Base-by-base conservation (phyloP, 2,888 invertebrate species). In the Oscheius sp. region DNA sequence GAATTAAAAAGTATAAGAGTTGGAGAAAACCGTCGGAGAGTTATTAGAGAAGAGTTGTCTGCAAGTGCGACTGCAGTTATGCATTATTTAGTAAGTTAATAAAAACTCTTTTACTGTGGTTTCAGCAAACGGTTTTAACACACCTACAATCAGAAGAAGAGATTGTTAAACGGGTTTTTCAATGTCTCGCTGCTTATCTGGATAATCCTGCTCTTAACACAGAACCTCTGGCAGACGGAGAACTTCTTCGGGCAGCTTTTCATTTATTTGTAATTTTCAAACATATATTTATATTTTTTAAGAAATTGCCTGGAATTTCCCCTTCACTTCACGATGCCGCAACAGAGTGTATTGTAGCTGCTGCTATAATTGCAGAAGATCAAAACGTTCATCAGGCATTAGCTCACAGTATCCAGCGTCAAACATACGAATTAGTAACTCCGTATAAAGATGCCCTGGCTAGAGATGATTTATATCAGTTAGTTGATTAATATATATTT, bases 401-500 rank as follows among this genome's bases (percentile, higher is more conserved):
- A 64, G 93, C 94, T 82, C 88, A 91, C 76, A 90, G 92, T 72
- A 89, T 96, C 66, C 62, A 65, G 30, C 32, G 30, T 26, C 26
- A 47, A 75, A 91, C 95, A 45, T 89, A 92, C 73, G 89, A 91
- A 33, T 88, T 96, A 71, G 93, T 94, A 81, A 91, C 92, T 73
- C 91, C 93, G 14, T 96, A 95, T 87, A 94, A 94, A 83, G 88
- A 93, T 86, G 92, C 94, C 2, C 94, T 96, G 1, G 94, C 94
- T 1, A 91, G 92, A 71, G 95, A 96, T 87, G 94, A 95, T 84
- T 44, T 59, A 17, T 44, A 74, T 67, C 45, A 70, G 74, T 68
- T 72, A n/a, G 32, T 64, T 32, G 8, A 36, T 65, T 5, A 3
- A 12, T 54, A 0, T 28, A 32, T n/a, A 45, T 6, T 8, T 17